A percentile compares a stretch with the other conserved stretches of the same genome.
Evolutionary conservation across 2,888 invertebrate genomes (phyloP).

Genomic region (Acronicta aceris): DNA sequence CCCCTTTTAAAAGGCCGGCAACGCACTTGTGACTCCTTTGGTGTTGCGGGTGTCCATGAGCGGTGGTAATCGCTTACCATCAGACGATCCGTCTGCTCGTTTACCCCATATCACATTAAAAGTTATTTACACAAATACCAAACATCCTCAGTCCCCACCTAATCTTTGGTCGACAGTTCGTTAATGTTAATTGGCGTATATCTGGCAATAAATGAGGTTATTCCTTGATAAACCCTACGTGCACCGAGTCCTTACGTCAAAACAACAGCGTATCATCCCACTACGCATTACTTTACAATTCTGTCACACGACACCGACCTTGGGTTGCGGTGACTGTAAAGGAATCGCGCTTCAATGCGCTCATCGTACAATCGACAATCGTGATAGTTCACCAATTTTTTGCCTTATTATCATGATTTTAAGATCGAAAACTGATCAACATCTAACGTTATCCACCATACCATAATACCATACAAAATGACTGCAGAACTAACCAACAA

Average conservation of each 20-base stretch:
- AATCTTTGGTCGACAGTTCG: too few species aligned
- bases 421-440: not conserved
- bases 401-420: not conserved
- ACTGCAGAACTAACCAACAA: conserved; percentile 7
- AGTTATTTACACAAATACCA: too few species aligned
- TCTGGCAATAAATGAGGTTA: too few species aligned
- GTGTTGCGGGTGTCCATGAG: too few species aligned
- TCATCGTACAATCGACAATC: not conserved
- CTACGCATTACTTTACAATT: conserved; percentile 3
- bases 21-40: too few species aligned
- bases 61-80: too few species aligned
- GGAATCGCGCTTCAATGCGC: conserved; percentile 45
- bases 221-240: too few species aligned
- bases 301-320: conserved; percentile 42
- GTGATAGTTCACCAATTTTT: not conserved
- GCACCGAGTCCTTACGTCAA: not conserved
- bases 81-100: too few species aligned
- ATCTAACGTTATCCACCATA: conserved; percentile 1
- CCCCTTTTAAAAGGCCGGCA: too few species aligned
- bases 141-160: too few species aligned
- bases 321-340: conserved; percentile 30
- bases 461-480: conserved; percentile 6
- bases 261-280: conserved; percentile 7
- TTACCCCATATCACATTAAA: too few species aligned
- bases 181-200: too few species aligned